phyloP scores from a whole-genome alignment of 2,113 vertebrate genomes.

The Aphelocoma coerulescens region DNA sequence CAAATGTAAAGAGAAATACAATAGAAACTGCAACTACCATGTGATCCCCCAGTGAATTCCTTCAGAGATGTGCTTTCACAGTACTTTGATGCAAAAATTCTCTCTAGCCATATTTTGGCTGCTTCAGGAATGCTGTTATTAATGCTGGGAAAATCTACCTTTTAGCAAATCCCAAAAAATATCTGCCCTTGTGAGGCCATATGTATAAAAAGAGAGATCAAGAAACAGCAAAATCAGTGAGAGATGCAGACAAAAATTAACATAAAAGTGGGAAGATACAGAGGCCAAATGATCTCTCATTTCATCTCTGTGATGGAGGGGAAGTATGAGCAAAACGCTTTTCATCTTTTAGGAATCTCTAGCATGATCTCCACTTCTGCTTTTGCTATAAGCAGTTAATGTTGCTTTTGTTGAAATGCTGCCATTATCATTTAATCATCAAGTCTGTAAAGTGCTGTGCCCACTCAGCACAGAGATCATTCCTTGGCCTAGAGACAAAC shows the following conservation, averaged over 20 bases:
- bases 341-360: background rate
- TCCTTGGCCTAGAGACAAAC: slow-evolving; percentile 39
- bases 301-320: background rate
- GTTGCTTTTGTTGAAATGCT: background rate
- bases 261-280: background rate
- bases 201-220: background rate
- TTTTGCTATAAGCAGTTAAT: background rate
- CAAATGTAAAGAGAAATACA: background rate
- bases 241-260: background rate
- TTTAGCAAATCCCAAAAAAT: background rate
- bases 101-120: background rate
- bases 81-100: background rate
- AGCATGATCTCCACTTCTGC: background rate
- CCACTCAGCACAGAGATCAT: background rate
- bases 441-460: background rate
- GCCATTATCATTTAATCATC: slow-evolving; percentile 27
- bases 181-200: background rate
- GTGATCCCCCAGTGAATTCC: background rate
- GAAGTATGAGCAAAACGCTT: background rate
- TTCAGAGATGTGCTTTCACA: background rate
- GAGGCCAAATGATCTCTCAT: background rate
- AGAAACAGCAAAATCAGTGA: background rate
- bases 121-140: background rate
- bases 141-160: background rate
- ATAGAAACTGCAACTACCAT: background rate